These are phyloP conservation scores for Percopsis transmontana DNA, from an alignment of 2,113 vertebrate species.

Conservation along the genomic window DNA sequence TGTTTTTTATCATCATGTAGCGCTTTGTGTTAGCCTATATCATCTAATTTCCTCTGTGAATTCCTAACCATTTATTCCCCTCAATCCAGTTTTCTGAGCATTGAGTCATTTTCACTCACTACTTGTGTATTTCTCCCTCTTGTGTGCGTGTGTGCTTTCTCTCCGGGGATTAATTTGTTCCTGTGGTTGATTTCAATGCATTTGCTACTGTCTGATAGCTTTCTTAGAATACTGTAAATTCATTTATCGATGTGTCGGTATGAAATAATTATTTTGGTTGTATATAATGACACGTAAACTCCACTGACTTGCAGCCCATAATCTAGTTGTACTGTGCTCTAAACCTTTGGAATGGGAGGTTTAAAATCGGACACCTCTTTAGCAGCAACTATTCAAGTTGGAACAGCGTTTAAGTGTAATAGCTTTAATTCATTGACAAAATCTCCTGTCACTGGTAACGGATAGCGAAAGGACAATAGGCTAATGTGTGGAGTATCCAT, in stretches of 20 bases:
- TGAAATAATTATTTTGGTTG: no score
- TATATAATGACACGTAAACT: no score
- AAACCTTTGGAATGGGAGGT: neutral
- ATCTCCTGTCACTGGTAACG: constrained; percentile 46
- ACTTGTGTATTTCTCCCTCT: neutral
- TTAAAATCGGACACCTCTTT: constrained; percentile 33
- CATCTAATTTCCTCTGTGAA: constrained; percentile 16
- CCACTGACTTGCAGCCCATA: no score
- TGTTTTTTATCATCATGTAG: constrained; percentile 4
- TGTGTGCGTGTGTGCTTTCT: neutral
- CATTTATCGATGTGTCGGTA: no score
- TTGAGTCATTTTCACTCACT: constrained; percentile 15
- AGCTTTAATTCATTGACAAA: constrained; percentile 43
- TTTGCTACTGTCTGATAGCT: constrained; percentile 1
- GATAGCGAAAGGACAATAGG: constrained; percentile 29
- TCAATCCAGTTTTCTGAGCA: constrained; percentile 7
- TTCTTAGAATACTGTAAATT: no score
- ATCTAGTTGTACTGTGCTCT: no score
- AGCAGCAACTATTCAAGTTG: constrained; percentile 46
- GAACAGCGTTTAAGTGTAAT: constrained; percentile 36
- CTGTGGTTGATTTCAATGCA: neutral
- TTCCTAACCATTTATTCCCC: constrained; percentile 8
- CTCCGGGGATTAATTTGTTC: neutral
- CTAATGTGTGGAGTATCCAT: constrained; percentile 32
- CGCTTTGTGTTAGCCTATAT: constrained; percentile 41